Evolutionary conservation across 2,113 vertebrate genomes (phyloP).

Genomic region (Otis tarda): DNA sequence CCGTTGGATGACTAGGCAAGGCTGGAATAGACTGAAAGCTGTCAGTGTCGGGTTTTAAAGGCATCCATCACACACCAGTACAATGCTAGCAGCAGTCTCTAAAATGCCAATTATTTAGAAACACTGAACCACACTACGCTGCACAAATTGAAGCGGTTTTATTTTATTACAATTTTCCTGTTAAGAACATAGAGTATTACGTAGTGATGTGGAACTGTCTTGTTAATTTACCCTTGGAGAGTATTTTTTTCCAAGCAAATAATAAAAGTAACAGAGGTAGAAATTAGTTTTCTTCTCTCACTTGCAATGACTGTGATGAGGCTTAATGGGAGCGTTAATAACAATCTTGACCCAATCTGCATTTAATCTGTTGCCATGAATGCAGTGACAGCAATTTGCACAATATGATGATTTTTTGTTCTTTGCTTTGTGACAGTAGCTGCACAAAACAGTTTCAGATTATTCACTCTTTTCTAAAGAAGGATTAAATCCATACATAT

Average conservation of each 20-base stretch:
- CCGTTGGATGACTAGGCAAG: not conserved
- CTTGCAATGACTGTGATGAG: not conserved
- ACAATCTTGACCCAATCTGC: not conserved
- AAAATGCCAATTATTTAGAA: constrained; percentile 24
- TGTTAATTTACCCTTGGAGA: not conserved
- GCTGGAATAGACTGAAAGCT: not conserved
- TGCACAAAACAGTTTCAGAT: not conserved
- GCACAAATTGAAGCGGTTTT: not conserved
- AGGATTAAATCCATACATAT: not conserved
- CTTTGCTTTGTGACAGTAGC: not conserved
- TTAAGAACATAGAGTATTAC: not conserved
- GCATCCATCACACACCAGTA: not conserved
- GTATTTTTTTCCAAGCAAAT: not conserved
- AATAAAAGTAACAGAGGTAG: not conserved
- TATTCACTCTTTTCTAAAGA: not conserved
- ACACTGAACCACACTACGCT: not conserved
- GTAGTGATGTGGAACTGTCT: not conserved
- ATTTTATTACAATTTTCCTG: not conserved
- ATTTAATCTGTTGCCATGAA: not conserved
- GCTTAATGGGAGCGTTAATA: not conserved
- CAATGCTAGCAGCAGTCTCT: not conserved
- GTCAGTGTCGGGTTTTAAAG: not conserved
- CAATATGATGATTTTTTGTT: not conserved
- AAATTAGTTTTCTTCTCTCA: constrained; percentile 6
- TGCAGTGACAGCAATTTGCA: not conserved